A percentile compares a stretch with the other conserved stretches of the same genome.
Evolutionary conservation across 2,113 vertebrate species (phyloP).

Genomic region (Acrocephalus kingi): DNA sequence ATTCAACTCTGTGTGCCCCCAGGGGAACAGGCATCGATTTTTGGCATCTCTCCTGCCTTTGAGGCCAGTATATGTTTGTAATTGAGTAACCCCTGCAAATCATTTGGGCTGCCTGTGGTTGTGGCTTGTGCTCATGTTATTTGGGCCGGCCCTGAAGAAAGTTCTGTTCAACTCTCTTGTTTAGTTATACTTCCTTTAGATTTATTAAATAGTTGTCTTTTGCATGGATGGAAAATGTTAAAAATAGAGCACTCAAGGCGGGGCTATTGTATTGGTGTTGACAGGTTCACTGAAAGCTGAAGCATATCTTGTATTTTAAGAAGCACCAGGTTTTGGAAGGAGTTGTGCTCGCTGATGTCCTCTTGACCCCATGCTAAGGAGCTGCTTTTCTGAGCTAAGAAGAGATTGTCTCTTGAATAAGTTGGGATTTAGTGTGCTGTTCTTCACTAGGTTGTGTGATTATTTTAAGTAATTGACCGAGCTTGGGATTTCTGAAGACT

Average conservation of each 20-base stretch:
- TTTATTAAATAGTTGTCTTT: background rate
- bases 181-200: background rate
- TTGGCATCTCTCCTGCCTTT: background rate
- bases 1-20: background rate
- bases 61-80: accelerated
- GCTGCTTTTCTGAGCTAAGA: background rate
- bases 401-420: background rate
- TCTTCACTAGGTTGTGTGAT: background rate
- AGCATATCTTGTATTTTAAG: background rate
- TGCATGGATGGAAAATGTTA: conserved; percentile 46
- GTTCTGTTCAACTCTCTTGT: background rate
- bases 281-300: background rate
- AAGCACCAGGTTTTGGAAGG: background rate
- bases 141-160: background rate
- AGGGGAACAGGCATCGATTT: background rate
- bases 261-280: conserved; percentile 33
- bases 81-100: background rate
- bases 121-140: background rate
- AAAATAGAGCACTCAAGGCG: conserved; percentile 33
- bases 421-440: background rate
- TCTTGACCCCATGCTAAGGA: background rate
- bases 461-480: background rate
- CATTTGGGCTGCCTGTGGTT: background rate
- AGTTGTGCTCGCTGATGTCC: background rate
- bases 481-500: background rate